These are phyloP conservation scores for Dicentrarchus labrax DNA, from an alignment of 2,113 vertebrate genomes.

Conservation along the genomic window DNA sequence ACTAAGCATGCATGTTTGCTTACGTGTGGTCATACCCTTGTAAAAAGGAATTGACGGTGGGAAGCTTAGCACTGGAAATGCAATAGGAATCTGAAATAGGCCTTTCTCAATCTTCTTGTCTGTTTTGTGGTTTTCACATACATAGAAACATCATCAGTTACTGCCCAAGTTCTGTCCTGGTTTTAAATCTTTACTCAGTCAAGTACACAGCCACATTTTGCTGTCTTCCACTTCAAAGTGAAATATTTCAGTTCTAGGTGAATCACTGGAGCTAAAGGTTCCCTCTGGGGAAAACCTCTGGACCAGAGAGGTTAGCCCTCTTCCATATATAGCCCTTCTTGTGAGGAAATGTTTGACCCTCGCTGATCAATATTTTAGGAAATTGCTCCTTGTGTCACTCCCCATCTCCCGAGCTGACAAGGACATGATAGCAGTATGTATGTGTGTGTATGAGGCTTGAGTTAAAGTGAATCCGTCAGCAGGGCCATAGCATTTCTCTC, in stretches of 20 bases:
- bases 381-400: conserved; percentile 80
- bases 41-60: background rate
- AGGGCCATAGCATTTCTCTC: conserved; percentile 60
- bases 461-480: conserved; percentile 76
- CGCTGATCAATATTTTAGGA: conserved; percentile 85
- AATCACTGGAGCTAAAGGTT: conserved; percentile 28
- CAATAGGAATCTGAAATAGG: background rate
- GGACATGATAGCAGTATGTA: conserved; percentile 53
- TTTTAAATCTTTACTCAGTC: background rate
- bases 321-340: conserved; percentile 76
- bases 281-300: conserved; percentile 42
- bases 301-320: conserved; percentile 51
- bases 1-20: background rate
- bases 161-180: background rate
- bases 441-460: conserved; percentile 52
- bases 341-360: conserved; percentile 82
- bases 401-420: conserved; percentile 70
- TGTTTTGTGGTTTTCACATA: background rate
- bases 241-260: conserved; percentile 28
- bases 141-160: background rate
- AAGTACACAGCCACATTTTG: background rate
- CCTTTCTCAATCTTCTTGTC: conserved; percentile 4
- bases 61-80: background rate
- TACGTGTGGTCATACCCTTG: background rate
- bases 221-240: conserved; percentile 40